phyloP scores from a whole-genome alignment of 1,140 invertebrate genomes.

The Aphidius gifuensis region DNA sequence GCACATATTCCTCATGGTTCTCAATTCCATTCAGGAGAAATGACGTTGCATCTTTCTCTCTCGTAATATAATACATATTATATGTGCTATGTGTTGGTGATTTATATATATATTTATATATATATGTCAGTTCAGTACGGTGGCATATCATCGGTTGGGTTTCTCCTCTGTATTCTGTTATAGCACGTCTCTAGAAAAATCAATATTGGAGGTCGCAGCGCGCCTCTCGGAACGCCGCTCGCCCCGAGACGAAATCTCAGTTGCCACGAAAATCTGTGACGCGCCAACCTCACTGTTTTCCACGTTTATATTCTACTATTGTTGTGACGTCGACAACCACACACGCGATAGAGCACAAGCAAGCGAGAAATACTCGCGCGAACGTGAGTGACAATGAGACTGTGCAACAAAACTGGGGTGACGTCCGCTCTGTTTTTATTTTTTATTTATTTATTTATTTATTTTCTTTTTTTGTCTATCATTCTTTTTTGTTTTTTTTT shows the following conservation, averaged over 20 bases:
- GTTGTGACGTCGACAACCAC: conserved; percentile 9
- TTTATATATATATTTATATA: too few relatives aligned
- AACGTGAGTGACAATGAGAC: conserved; percentile 10
- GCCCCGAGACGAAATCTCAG: conserved; percentile 47
- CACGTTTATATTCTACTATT: conserved; percentile 12
- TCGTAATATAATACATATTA: too few relatives aligned
- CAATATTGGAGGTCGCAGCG: conserved; percentile 49
- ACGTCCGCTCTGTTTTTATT: background rate
- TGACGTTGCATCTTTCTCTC: too few relatives aligned
- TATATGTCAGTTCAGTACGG: conserved; percentile 15
- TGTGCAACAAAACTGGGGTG: conserved; percentile 6
- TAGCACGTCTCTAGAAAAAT: conserved; percentile 43
- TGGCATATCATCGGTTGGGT: conserved; percentile 40
- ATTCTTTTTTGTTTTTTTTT: too few relatives aligned
- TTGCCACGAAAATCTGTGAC: conserved; percentile 48
- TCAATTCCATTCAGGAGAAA: too few relatives aligned
- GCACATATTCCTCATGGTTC: too few relatives aligned
- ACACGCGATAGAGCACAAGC: background rate
- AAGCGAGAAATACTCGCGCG: background rate
- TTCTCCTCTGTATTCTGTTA: conserved; percentile 39
- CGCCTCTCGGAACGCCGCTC: conserved; percentile 43
- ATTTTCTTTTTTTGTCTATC: background rate
- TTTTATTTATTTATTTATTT: too few relatives aligned
- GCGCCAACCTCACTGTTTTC: conserved; percentile 25
- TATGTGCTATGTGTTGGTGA: too few relatives aligned